Evolutionary conservation across 2,888 invertebrate genomes (phyloP).

Genomic region (Cataglyphis rosenhaueri): DNA sequence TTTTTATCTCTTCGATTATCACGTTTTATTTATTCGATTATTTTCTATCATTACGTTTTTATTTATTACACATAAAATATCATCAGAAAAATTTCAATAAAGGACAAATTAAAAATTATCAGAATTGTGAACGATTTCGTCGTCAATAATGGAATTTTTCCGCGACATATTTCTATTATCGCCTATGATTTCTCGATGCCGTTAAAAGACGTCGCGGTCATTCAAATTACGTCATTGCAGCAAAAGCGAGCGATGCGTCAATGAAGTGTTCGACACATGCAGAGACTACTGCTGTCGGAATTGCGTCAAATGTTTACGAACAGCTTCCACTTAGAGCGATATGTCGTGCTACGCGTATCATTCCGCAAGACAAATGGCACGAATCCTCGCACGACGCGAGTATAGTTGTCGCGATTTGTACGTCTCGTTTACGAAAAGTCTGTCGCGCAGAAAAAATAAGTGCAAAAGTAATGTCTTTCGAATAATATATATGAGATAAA

Average conservation of each 20-base stretch:
- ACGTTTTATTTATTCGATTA: background rate
- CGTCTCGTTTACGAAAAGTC: conserved; percentile 3
- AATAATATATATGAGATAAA: background rate
- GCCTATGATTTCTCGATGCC: conserved; percentile 46
- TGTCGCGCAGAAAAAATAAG: background rate
- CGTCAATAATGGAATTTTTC: background rate
- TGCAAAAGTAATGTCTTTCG: background rate
- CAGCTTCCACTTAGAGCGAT: conserved; percentile 26
- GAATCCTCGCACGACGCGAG: background rate
- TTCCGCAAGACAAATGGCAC: conserved; percentile 18
- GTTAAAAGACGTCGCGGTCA: conserved; percentile 34
- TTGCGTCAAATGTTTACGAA: conserved; percentile 59
- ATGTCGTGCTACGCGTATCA: conserved; percentile 14
- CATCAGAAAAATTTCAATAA: background rate
- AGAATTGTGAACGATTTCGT: background rate
- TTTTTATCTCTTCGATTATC: background rate
- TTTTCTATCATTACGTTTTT: background rate
- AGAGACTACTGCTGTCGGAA: conserved; percentile 44
- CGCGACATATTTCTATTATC: conserved; percentile 11
- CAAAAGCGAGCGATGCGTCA: conserved; percentile 67
- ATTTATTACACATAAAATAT: background rate
- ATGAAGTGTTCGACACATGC: conserved; percentile 70
- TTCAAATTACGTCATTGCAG: conserved; percentile 67
- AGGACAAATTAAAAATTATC: background rate
- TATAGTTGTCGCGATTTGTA: background rate